Evolutionary conservation across 2,113 vertebrate genomes (phyloP), one percentile per base, ranked within the genome.

Genomic region (Neogobius melanostomus): DNA sequence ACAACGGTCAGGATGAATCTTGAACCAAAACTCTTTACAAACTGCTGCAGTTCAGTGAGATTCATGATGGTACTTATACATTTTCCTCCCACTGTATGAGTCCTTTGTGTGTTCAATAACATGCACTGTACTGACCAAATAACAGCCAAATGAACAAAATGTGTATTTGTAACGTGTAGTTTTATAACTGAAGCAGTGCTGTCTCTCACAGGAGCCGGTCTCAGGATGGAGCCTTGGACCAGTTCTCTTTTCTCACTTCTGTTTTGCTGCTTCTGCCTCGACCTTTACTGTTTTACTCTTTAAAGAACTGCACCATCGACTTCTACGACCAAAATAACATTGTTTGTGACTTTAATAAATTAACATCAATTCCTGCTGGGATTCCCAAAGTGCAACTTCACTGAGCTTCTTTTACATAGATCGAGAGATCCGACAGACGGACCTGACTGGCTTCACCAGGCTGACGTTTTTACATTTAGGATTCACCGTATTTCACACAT

Each of bases 371-470:
- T 14, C 83, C 83, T 0, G 68, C 72, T 0, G 80, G 76, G 63
- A 57, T 85, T 56, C 83, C 77, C 49, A n/a, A 60, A 8, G 66
- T 36, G 74, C n/a, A 0, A 42, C 9, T 9, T 43, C 17, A 0
- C n/a, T 85, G 3, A 6, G 5, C 1, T 21, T 82, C 2, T 0
- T 0, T 0, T 0, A 0, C 0, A 84, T 0, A 0, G 2, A 5
- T 81, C 15, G 0, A 6, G 12, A 42, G 15, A 66, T 85, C 5
- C 49, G 17, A 17, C 49, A n/a, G 14, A 7, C 12, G 0, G 71
- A 80, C 46, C 80, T 85, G 12, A 12, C 0, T 1, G 2, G 1
- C 11, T 42, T 80, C 21, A 61, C 68, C 44, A 64, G 72, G 62
- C 53, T 85, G 0, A 14, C 0, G 7, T 6, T 1, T 5, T 11